Base-by-base conservation (phyloP, 2,113 vertebrate species). In the Proteles cristata region DNA sequence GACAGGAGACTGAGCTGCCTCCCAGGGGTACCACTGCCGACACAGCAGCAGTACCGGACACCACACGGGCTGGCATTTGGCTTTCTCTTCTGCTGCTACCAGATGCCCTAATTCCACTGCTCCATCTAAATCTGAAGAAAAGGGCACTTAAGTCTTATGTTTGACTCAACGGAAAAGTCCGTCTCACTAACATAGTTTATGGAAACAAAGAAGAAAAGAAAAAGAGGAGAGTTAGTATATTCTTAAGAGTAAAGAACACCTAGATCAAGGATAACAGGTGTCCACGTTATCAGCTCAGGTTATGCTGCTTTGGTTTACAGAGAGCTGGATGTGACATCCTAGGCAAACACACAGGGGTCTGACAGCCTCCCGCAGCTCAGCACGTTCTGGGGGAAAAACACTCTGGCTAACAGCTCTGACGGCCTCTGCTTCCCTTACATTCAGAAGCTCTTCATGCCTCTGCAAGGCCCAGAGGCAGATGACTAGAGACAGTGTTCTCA, bases 301-400 rank as follows among this genome's bases (percentile, higher is more conserved):
- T 35, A 58, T 2, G 39, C 11, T 63, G 71, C 84, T 74, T 1
- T 86, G 86, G 33, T 50, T 65, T 73, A 17, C 21, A 79, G 73
- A 88, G 81, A 93, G 68, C 65, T 21, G 73, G 96, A 88, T 96
- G 93, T 94, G 96, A 91, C 88, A 85, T 94, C 96, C 97, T 93
- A 93, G 95, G 84, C 95, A 95, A 86, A 93, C 45, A 39, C 55
- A 10, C 48, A 66, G 93, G 96, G 87, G 26, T 61, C 71, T 7
- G 3, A 14, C 16, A 73, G 94, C 55, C 11, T 48, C 68, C 91
- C 82, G 73, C 0, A 0, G 33, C 7, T 48, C 39, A 4, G 4
- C 15, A 65, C 66, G 10, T 25, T 14, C 80, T 25, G 1, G 0
- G 3, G 31, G 2, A 19, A 77, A 90, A 63, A 53, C 23, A 25